phyloP scores from a whole-genome alignment of 2,888 invertebrate genomes.

The Serrognathus titanus region DNA sequence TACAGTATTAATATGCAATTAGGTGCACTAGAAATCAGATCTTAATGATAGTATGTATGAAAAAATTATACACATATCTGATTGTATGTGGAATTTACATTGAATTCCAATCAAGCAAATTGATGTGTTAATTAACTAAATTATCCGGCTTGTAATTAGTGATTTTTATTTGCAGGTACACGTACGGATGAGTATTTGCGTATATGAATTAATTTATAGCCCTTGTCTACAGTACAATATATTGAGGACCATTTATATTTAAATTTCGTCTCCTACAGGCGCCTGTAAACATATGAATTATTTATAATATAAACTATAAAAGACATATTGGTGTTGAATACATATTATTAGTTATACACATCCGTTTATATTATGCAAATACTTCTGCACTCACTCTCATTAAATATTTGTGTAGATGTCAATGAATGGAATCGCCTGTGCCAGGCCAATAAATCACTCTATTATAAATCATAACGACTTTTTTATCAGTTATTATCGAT shows the following conservation, averaged over 20 bases:
- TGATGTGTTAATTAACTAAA: no score
- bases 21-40: no score
- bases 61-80: no score
- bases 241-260: slow-evolving; percentile 1
- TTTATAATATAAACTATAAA: neutral
- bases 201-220: slow-evolving; percentile 1
- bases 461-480: slow-evolving; percentile 6
- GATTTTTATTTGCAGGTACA: no score
- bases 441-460: slow-evolving; percentile 4
- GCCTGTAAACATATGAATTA: neutral
- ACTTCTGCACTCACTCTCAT: neutral
- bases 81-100: no score
- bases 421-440: neutral
- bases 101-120: no score
- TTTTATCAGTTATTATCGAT: neutral
- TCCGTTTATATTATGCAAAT: slow-evolving; percentile 2
- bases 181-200: neutral
- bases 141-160: no score
- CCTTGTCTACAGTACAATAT: slow-evolving; percentile 4
- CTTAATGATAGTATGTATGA: no score
- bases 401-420: slow-evolving; percentile 1
- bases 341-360: neutral
- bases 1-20: no score
- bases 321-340: neutral
- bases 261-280: slow-evolving; percentile 1